These are phyloP conservation scores for Pachypeltis micranthus DNA, from an alignment of 1,140 invertebrate genomes.

Conservation along the genomic window DNA sequence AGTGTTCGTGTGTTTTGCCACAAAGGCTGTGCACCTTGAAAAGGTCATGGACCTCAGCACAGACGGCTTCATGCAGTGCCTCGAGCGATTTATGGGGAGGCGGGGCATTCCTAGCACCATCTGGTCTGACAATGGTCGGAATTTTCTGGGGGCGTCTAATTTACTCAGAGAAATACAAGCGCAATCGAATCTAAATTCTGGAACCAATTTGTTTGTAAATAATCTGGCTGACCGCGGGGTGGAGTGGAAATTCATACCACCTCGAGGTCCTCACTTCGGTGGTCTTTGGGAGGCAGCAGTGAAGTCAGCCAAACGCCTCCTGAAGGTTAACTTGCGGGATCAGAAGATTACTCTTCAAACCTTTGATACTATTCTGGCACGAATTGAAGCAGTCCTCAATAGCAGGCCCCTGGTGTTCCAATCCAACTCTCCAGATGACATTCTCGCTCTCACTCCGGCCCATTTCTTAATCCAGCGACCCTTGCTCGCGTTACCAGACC, in stretches of 20 bases:
- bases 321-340: background rate
- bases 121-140: conserved; percentile 31
- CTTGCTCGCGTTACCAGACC: too few species aligned
- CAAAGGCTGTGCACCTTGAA: conserved; percentile 29
- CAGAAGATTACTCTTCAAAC: background rate
- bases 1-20: conserved; percentile 7
- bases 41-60: conserved; percentile 24
- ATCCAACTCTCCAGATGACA: conserved; percentile 15
- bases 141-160: conserved; percentile 30
- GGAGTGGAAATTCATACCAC: too few species aligned
- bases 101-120: conserved; percentile 27
- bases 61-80: conserved; percentile 24
- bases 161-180: too few species aligned
- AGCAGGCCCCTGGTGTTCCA: background rate
- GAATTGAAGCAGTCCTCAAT: background rate
- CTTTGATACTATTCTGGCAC: background rate
- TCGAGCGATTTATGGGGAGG: conserved; percentile 30
- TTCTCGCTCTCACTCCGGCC: too few species aligned
- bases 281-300: conserved; percentile 23
- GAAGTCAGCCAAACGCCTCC: background rate
- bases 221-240: too few species aligned
- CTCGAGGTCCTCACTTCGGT: conserved; percentile 28
- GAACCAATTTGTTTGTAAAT: too few species aligned
- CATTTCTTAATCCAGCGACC: too few species aligned
- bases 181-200: too few species aligned